Base-by-base conservation (phyloP, 2,888 invertebrate species). In the Cordilura impudica region DNA sequence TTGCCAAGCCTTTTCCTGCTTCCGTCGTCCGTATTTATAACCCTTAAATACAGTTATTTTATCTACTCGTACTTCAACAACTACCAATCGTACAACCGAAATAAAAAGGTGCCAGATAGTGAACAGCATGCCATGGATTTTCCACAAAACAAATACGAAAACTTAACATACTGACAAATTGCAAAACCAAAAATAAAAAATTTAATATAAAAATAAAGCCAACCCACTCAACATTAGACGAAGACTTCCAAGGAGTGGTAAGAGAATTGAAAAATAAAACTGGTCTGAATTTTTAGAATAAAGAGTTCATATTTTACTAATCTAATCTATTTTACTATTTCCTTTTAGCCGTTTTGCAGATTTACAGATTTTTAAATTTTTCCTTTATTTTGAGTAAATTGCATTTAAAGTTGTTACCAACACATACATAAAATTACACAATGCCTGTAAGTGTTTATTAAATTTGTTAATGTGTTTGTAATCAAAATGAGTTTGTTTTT, bases 1-100 rank as follows among this genome's bases (percentile, higher is more conserved):
- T 66, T 75, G 78, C 66, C 78, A 79, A 75, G 60, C 78, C 74
- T 75, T 79, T 79, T 79, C 74, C 78, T 71, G 56, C 71, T 79
- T 75, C 74, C 71, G 74, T 65, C 31, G 45, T 56, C 47, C 35
- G 39, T 10, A 66, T n/a, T 56, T 69, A 45, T 19, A 60, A 67
- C 29, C 26, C 39, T 21, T 16, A 31, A 7, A 61, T 5, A 61
- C 49, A 67, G 19, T 53, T 4, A 73, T 73, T 78, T 73, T 73
- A 73, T 78, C 65, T 69, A 12, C 19, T n/a, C n/a, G 26, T 3
- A 31, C 39, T 29, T 35, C 56, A 26, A 53, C 39, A 53, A 16
- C 23, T 14, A 47, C 14, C 29, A 29, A 2, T 35, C 18, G 43
- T 61, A 67, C 23, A n/a, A 39, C 23, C 16, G 8, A 54, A 18